Conservation (phyloP, 2,797 vertebrate species). For the Sebastiscus albofasciatus region DNA sequence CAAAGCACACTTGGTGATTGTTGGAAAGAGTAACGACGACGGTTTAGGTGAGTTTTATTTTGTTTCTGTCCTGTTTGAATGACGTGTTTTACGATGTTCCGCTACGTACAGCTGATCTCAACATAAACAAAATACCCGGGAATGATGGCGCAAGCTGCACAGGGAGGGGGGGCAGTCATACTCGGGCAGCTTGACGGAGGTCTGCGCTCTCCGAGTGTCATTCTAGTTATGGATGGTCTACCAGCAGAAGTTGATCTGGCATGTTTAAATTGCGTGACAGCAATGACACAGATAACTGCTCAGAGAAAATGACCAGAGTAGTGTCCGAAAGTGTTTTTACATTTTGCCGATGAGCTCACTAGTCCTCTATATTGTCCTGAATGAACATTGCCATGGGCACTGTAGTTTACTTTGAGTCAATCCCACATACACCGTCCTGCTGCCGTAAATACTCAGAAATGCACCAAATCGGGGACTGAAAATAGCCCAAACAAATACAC, state of each 20-base stretch:
- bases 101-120: too few species aligned
- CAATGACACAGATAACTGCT: background rate
- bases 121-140: too few species aligned
- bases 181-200: too few species aligned
- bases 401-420: background rate
- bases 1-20: too few species aligned
- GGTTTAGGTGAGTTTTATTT: too few species aligned
- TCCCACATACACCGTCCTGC: background rate
- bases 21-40: too few species aligned
- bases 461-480: background rate
- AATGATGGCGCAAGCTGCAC: too few species aligned
- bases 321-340: background rate
- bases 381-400: background rate
- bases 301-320: background rate
- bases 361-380: background rate
- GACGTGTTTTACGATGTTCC: too few species aligned
- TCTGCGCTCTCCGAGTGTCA: too few species aligned
- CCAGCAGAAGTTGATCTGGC: background rate
- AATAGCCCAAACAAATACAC: background rate
- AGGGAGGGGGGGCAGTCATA: too few species aligned
- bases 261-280: background rate
- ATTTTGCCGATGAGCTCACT: background rate
- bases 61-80: too few species aligned
- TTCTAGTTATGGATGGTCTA: background rate
- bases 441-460: background rate